Conservation (phyloP, 2,113 vertebrate species). For the Phrynosoma platyrhinos region DNA sequence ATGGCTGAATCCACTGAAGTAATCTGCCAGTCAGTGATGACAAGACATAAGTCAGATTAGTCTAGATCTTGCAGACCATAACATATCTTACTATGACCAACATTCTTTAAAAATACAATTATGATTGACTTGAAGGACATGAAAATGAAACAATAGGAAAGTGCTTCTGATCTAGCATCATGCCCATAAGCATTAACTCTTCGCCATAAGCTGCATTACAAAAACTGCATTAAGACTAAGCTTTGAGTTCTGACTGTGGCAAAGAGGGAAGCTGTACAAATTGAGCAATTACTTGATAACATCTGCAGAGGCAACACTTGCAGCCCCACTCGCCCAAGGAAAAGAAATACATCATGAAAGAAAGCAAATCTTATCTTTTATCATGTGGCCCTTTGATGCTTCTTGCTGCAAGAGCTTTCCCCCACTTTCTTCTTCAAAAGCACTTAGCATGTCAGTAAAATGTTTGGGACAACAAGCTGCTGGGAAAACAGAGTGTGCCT, state of each 20-base stretch:
- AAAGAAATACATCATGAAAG: not conserved
- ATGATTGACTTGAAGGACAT: slow-evolving; percentile 44
- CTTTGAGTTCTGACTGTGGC: slow-evolving; percentile 29
- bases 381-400: slow-evolving; percentile 27
- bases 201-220: slow-evolving; percentile 22
- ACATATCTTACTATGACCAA: no score
- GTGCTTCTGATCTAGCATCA: not conserved
- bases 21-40: not conserved
- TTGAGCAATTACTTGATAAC: slow-evolving; percentile 40
- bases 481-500: slow-evolving; percentile 41
- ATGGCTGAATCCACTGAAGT: not conserved
- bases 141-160: slow-evolving; percentile 18
- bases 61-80: not conserved
- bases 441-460: slow-evolving; percentile 51
- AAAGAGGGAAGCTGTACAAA: slow-evolving; percentile 39
- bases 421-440: not conserved
- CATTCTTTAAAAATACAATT: not conserved
- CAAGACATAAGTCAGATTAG: not conserved
- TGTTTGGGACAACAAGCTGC: slow-evolving; percentile 52
- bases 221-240: slow-evolving; percentile 24
- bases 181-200: not conserved
- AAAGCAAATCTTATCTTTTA: slow-evolving; percentile 52
- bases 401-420: slow-evolving; percentile 12
- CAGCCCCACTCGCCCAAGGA: not conserved
- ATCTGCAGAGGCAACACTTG: slow-evolving; percentile 39